Evolutionary conservation across 2,113 vertebrate species (phyloP), one percentile per base, ranked within the genome.

Genomic region (Anoplopoma fimbria): DNA sequence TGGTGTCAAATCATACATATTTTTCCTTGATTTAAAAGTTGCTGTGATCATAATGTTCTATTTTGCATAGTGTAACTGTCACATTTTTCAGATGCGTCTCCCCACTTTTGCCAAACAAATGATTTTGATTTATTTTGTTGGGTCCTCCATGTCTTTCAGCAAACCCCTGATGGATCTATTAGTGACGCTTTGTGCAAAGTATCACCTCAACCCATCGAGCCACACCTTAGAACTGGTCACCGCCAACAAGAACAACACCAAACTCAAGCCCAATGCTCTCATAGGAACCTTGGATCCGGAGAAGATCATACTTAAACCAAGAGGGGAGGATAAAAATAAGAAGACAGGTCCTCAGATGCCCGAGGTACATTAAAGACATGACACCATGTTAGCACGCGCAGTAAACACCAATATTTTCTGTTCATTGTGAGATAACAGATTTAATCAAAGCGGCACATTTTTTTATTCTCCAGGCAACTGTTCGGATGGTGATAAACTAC

Each of bases 131-230:
- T 17, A 23, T 25, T 19, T 42, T 6, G 21, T 40, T 0, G 0
- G 70, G 45, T 77, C 15, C 2, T 58, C 14, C 36, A 25, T 85
- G 45, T 93, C 90, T 94, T 94, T 69, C 92, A 99, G 98, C 92
- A 97, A 98, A 91, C 97, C 98, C 33, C 94, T 97, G 89, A 99
- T 99, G 97, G 98, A 99, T 92, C 95, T 99, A 53, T 81, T 99
- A 69, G 96, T 99, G 81, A 97, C 95, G 74, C 96, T 99, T 57
- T 99, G 98, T 89, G 97, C 96, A 33, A 95, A 97, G 77, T 97
- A 99, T 92, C 98, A 95, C 91, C 95, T 99, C 93, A 99, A 98
- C 92, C 98, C 98, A 8, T 97, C 98, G 21, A 93, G 96, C 90
- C 95, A 99, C 87, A 97, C 97, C 21, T 95, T 99, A 80, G 98